Conservation (phyloP, 2,797 vertebrate species). For the Ctenopoma multispine region DNA sequence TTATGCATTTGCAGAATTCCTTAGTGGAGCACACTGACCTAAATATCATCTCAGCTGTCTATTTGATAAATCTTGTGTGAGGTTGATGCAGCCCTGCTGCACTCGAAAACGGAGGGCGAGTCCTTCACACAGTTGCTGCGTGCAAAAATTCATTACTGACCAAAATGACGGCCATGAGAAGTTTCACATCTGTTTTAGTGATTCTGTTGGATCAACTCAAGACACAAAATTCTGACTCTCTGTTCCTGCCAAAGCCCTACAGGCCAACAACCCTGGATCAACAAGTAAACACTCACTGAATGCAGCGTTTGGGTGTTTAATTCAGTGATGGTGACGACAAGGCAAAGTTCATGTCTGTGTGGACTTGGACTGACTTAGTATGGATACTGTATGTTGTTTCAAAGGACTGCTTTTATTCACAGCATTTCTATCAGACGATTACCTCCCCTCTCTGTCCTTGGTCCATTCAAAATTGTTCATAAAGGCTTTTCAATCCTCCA, state of each 20-base stretch:
- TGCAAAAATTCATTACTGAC: constrained; percentile 21
- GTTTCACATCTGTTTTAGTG: constrained; percentile 34
- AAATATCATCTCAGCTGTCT: background rate
- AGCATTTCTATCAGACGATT: constrained; percentile 45
- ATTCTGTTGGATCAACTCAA: constrained; percentile 27
- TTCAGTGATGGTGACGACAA: constrained; percentile 27
- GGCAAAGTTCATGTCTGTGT: constrained; percentile 30
- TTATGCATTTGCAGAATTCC: background rate
- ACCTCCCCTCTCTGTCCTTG: constrained; percentile 48
- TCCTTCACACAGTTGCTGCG: background rate
- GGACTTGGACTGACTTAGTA: constrained; percentile 24
- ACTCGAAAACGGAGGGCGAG: background rate
- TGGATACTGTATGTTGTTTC: constrained; percentile 46
- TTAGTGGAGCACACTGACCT: background rate
- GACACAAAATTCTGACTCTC: constrained; percentile 42
- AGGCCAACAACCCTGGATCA: constrained; percentile 57
- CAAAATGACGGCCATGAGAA: constrained; percentile 34
- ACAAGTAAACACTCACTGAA: constrained; percentile 52
- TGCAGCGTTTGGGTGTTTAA: constrained; percentile 42
- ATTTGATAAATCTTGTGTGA: background rate
- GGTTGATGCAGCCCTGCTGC: background rate
- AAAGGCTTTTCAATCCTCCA: constrained; percentile 70
- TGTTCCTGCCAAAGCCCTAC: constrained; percentile 56
- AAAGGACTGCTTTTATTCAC: constrained; percentile 44
- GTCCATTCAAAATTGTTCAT: constrained; percentile 68